Percentiles rank a stretch among this genome's conserved stretches.
These are phyloP conservation scores for Vanacampus margaritifer DNA, from an alignment of 2,113 vertebrate genomes.

Conservation along the genomic window DNA sequence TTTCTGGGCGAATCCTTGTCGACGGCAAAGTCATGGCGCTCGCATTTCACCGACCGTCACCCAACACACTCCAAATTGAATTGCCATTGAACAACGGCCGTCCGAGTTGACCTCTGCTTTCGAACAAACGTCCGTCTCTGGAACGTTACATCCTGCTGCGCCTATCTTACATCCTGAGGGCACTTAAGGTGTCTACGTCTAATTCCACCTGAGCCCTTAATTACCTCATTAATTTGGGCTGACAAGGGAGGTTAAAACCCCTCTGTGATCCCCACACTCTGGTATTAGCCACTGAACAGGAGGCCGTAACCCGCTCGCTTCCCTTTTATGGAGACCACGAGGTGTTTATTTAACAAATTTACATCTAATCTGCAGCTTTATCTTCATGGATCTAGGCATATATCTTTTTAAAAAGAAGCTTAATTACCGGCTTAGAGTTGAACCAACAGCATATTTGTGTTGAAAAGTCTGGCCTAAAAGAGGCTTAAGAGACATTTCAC, in stretches of 20 bases:
- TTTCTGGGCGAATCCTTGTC: neutral
- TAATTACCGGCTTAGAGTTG: slow-evolving; percentile 41
- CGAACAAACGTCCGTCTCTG: slow-evolving; percentile 14
- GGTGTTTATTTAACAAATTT: slow-evolving; percentile 65
- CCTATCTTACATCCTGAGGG: slow-evolving; percentile 49
- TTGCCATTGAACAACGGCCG: slow-evolving; percentile 4
- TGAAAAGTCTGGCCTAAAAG: slow-evolving; percentile 9
- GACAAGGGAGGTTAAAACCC: slow-evolving; percentile 73
- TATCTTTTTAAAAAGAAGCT: slow-evolving; percentile 16
- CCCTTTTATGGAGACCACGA: slow-evolving; percentile 47
- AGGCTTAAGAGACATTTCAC: slow-evolving; percentile 24
- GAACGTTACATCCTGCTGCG: slow-evolving; percentile 31
- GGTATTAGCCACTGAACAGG: slow-evolving; percentile 53
- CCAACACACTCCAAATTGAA: neutral
- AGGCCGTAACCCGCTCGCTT: slow-evolving; percentile 41
- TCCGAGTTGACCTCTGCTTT: slow-evolving; percentile 36
- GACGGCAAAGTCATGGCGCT: neutral
- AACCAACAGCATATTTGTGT: slow-evolving; percentile 21
- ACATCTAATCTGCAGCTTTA: slow-evolving; percentile 47
- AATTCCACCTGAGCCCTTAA: slow-evolving; percentile 74
- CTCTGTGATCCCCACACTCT: slow-evolving; percentile 63
- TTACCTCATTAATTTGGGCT: slow-evolving; percentile 75
- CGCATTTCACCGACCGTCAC: slow-evolving; percentile 5
- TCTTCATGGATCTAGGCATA: slow-evolving; percentile 39
- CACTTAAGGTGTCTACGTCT: slow-evolving; percentile 64